Evolutionary conservation across 2,797 vertebrate genomes (phyloP).

Genomic region (Setipinna tenuifilis): DNA sequence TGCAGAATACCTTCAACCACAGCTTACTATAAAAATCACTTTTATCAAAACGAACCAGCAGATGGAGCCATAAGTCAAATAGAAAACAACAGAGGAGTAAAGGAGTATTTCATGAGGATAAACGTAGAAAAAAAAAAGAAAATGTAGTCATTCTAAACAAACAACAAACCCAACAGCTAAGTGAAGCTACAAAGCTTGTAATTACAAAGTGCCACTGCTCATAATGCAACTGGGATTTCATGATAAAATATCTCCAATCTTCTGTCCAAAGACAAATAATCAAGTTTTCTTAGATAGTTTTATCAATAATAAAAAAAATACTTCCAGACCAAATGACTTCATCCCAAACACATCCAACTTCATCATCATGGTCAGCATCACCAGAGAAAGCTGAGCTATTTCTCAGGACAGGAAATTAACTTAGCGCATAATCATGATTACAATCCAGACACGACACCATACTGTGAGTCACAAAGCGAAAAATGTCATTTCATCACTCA

Average conservation of each 20-base stretch:
- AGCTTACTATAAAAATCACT: background rate
- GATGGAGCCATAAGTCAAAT: slow-evolving; percentile 7
- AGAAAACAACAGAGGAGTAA: background rate
- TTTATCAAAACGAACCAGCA: background rate
- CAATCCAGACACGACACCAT: background rate
- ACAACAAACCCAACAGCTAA: too few species aligned
- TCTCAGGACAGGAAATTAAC: slow-evolving; percentile 7
- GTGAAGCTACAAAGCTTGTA: background rate
- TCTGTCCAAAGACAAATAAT: background rate
- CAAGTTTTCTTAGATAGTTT: background rate
- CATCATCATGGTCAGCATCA: background rate
- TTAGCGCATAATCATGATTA: background rate
- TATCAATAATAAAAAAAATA: background rate
- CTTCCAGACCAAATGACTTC: background rate
- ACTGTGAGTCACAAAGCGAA: background rate
- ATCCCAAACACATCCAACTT: slow-evolving; percentile 2
- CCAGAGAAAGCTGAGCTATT: background rate
- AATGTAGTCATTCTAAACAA: too few species aligned
- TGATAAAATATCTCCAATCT: background rate
- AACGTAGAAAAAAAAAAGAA: background rate
- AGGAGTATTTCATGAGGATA: background rate
- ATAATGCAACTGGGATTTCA: background rate
- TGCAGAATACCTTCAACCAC: background rate
- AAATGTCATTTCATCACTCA: background rate
- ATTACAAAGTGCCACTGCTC: background rate